Conservation (phyloP, 2,113 vertebrate genomes). For the Erinaceus europaeus region DNA sequence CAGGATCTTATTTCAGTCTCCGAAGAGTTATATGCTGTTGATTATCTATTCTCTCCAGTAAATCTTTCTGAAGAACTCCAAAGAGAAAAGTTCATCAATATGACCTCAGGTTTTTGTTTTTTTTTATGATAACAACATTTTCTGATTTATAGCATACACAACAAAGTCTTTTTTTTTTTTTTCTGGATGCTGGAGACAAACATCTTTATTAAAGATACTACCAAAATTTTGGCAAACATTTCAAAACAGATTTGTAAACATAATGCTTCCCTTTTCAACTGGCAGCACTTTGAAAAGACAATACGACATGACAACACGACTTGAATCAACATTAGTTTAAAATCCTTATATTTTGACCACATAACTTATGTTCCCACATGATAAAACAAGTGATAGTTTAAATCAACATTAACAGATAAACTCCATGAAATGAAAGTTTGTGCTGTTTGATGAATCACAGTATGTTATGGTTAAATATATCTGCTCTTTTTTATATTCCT, state of each 20-base stretch:
- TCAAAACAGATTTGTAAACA: slow-evolving; percentile 83
- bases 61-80: neutral
- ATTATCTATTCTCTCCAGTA: neutral
- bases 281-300: slow-evolving; percentile 81
- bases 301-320: slow-evolving; percentile 72
- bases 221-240: slow-evolving; percentile 82
- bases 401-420: slow-evolving; percentile 77
- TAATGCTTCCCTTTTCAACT: slow-evolving; percentile 83
- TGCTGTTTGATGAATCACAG: slow-evolving; percentile 84
- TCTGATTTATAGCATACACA: slow-evolving; percentile 71
- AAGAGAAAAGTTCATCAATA: neutral
- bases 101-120: neutral
- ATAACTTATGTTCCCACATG: slow-evolving; percentile 79
- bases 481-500: slow-evolving; percentile 79
- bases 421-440: slow-evolving; percentile 81
- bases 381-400: slow-evolving; percentile 77
- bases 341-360: slow-evolving; percentile 76
- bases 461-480: slow-evolving; percentile 83
- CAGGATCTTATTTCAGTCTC: neutral
- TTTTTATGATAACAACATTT: slow-evolving; percentile 35
- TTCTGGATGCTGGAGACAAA: slow-evolving; percentile 77
- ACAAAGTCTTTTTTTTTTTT: slow-evolving; percentile 38
- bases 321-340: slow-evolving; percentile 74
- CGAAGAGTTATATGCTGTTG: neutral
- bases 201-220: slow-evolving; percentile 76